phyloP scores from a whole-genome alignment of 37 sponge, comb jelly and placozoan species.

The Ianthella basta region DNA sequence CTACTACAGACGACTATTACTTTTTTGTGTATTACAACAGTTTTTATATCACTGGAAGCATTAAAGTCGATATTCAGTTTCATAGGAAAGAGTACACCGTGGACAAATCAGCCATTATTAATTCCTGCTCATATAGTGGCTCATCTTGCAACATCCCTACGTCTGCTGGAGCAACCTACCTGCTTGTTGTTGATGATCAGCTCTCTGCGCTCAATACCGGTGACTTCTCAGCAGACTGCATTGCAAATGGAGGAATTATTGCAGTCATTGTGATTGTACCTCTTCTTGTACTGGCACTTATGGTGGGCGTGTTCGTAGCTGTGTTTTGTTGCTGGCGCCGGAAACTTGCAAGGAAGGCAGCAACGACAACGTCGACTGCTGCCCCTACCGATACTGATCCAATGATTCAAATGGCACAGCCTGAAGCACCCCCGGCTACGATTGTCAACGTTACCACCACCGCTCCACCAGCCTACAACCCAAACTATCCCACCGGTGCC shows the following conservation, averaged over 20 bases:
- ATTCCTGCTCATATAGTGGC: not conserved
- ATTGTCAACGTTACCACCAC: conserved; percentile 17
- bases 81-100: not conserved
- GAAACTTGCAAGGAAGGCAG: not conserved
- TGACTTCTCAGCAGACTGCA: conserved; percentile 3
- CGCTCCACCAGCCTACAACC: not conserved
- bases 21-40: conserved; percentile 12
- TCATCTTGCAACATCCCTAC: not conserved
- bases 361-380: not conserved
- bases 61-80: not conserved
- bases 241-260: conserved; percentile 23
- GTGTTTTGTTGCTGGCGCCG: not conserved
- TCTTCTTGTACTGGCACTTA: not conserved
- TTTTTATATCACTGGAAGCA: too few relatives aligned
- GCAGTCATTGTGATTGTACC: conserved; percentile 13
- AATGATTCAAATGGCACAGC: too few relatives aligned
- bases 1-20: conserved; percentile 12
- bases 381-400: not conserved
- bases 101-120: not conserved
- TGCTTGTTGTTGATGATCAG: conserved; percentile 2
- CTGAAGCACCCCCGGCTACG: not conserved
- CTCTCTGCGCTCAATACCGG: not conserved
- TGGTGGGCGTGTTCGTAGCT: not conserved
- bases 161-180: not conserved
- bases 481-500: too few relatives aligned